Conservation (phyloP, 2,113 vertebrate genomes). For the Plecturocebus donacophilus region DNA sequence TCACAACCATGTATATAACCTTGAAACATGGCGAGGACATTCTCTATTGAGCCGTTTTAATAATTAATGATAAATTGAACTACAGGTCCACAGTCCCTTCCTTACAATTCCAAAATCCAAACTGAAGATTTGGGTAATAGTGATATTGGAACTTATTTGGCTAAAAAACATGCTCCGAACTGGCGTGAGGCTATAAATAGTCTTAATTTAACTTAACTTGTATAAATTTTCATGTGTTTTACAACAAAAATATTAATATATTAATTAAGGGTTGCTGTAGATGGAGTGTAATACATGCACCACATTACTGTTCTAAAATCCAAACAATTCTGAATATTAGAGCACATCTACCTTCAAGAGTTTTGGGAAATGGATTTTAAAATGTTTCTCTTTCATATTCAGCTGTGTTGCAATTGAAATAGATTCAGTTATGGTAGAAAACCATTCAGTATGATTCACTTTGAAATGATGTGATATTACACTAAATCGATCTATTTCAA, state of each 20-base stretch:
- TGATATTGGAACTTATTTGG: neutral
- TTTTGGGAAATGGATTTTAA: conserved; percentile 3
- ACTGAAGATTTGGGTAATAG: neutral
- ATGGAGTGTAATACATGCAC: neutral
- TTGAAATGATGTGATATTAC: neutral
- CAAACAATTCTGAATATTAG: neutral
- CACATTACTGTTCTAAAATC: neutral
- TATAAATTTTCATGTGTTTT: neutral
- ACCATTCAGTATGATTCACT: neutral
- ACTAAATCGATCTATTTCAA: neutral
- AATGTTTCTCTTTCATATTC: neutral
- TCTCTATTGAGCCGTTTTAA: neutral
- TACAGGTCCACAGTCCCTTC: neutral
- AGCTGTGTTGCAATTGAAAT: neutral
- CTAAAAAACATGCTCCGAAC: neutral
- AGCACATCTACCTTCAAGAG: neutral
- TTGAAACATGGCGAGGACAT: neutral
- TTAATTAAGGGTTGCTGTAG: neutral
- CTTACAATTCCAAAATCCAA: neutral
- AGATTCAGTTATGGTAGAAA: neutral
- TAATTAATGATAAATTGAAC: neutral
- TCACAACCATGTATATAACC: neutral
- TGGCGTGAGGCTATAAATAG: neutral
- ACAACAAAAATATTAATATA: neutral
- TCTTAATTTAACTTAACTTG: neutral